Conservation (phyloP, 2,888 invertebrate genomes). For the Acrocyrtus sp. region DNA sequence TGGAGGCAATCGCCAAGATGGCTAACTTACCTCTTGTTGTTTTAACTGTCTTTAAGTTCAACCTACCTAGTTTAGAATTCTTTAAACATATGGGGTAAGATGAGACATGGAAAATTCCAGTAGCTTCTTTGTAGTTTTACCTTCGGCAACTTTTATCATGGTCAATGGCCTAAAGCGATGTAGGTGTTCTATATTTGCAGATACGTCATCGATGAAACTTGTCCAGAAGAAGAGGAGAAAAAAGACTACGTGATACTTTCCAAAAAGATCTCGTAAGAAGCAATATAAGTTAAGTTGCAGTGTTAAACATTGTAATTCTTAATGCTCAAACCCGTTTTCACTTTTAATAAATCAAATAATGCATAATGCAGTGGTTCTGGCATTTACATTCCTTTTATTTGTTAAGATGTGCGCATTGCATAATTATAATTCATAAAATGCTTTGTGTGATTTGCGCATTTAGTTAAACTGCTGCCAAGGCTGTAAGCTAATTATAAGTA, state of each 20-base stretch:
- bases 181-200: no score
- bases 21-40: constrained; percentile 84
- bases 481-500: no score
- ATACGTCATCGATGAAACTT: constrained; percentile 75
- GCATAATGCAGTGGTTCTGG: no score
- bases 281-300: not conserved
- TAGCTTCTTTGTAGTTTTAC: not conserved
- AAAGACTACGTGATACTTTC: constrained; percentile 74
- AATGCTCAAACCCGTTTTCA: not conserved
- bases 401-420: no score
- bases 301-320: not conserved
- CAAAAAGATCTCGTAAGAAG: constrained; percentile 44
- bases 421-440: no score
- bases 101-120: no score
- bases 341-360: no score
- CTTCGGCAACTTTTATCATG: not conserved
- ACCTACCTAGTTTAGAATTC: constrained; percentile 77
- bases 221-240: constrained; percentile 73
- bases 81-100: constrained; percentile 80
- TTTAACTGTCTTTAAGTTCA: constrained; percentile 84
- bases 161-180: no score
- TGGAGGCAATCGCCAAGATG: constrained; percentile 79
- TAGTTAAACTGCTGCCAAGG: no score
- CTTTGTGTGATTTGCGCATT: no score
- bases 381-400: no score